phyloP scores from a whole-genome alignment of 2,113 vertebrate species.

The Mustela lutreola region DNA sequence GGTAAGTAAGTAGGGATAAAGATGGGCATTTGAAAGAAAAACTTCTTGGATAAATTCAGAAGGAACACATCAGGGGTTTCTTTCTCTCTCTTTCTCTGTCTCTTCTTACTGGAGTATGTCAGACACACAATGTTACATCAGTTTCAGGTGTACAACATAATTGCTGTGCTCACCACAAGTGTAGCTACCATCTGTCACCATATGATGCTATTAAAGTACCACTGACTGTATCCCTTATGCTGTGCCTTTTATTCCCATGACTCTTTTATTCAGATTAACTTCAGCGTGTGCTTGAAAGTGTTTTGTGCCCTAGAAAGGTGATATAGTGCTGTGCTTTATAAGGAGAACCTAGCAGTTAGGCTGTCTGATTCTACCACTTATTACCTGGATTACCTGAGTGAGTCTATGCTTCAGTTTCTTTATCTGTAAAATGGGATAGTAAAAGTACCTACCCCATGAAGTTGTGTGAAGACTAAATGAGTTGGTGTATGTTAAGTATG shows the following conservation, averaged over 20 bases:
- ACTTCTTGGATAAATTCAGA: not conserved
- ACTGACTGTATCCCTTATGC: not conserved
- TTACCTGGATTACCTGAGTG: not conserved
- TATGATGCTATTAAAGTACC: not conserved
- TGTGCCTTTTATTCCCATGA: not conserved
- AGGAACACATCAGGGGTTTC: not conserved
- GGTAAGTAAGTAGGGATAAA: not conserved
- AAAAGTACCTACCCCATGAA: not conserved
- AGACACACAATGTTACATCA: not conserved
- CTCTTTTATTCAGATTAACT: not conserved
- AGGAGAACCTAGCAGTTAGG: not conserved
- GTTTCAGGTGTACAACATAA: not conserved
- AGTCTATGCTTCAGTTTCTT: conserved; percentile 1
- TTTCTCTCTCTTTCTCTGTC: not conserved
- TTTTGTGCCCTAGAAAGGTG: not conserved
- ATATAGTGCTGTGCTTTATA: not conserved
- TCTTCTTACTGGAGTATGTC: not conserved
- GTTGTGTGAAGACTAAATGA: not conserved
- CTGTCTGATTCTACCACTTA: not conserved
- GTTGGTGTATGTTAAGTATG: not conserved
- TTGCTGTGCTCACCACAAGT: not conserved
- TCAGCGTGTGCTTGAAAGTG: not conserved
- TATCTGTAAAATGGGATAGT: not conserved
- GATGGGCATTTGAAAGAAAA: not conserved
- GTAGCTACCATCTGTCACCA: not conserved